A percentile compares a stretch with the other conserved stretches of the same genome.
These are phyloP conservation scores for Dendrocincla fuliginosa DNA, from an alignment of 2,797 vertebrate species.

Conservation along the genomic window DNA sequence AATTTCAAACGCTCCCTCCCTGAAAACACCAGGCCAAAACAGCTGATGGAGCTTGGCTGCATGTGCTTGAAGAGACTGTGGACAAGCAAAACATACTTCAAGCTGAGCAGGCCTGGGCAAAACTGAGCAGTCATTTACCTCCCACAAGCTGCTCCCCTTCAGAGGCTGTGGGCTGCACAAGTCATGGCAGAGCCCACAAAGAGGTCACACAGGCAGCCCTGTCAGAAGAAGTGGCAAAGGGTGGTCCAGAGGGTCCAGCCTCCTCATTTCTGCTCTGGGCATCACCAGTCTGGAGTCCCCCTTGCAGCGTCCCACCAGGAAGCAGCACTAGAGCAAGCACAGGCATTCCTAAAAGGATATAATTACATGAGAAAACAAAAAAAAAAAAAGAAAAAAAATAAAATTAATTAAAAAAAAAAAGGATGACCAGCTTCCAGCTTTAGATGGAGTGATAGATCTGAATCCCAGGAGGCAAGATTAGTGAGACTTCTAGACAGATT, in stretches of 20 bases:
- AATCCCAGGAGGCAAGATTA: background rate
- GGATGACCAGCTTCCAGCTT: background rate
- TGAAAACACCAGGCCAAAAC: background rate
- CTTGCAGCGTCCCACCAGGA: background rate
- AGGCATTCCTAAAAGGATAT: background rate
- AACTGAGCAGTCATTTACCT: background rate
- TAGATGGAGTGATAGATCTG: background rate
- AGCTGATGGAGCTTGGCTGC: background rate
- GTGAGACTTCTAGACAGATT: background rate
- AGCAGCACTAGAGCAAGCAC: background rate
- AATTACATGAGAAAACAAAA: background rate
- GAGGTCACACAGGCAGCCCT: background rate
- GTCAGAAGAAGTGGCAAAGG: background rate
- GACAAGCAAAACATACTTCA: background rate
- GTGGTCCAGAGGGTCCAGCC: background rate
- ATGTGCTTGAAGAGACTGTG: background rate
- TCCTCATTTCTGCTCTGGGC: background rate
- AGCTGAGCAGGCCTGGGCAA: conserved; percentile 22
- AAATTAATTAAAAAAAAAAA: rapidly evolving
- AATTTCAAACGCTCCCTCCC: background rate
- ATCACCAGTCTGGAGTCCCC: background rate
- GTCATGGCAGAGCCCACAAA: background rate
- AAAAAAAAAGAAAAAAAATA: too few relatives aligned
- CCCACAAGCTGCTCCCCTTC: background rate
- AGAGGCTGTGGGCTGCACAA: background rate